These are phyloP conservation scores for Gallinago solitaria DNA, from an alignment of 2,797 vertebrate genomes.

Conservation along the genomic window DNA sequence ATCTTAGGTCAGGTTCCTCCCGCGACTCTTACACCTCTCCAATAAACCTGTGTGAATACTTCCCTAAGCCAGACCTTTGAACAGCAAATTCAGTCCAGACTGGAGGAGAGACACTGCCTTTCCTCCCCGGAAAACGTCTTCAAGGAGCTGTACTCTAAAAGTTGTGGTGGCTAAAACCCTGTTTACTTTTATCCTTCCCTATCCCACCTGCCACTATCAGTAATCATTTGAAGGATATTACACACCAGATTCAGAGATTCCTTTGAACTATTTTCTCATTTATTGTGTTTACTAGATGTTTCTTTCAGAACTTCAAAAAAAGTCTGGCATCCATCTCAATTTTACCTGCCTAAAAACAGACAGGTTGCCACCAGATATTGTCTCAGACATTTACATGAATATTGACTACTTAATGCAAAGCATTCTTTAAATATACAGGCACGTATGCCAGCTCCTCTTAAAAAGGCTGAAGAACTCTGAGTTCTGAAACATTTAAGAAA, in stretches of 20 bases:
- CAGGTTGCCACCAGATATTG: not conserved
- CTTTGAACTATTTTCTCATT: conserved; percentile 1
- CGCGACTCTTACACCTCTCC: not conserved
- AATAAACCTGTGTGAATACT: not conserved
- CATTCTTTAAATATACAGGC: not conserved
- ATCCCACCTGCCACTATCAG: fast-evolving
- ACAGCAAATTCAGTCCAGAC: not conserved
- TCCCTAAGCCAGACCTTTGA: not conserved
- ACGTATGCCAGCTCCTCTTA: not conserved
- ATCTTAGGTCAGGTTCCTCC: not conserved
- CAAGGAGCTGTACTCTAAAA: not conserved
- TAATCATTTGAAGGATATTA: not conserved
- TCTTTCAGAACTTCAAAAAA: conserved; percentile 4
- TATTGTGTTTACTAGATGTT: not conserved
- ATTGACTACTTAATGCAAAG: conserved; percentile 36
- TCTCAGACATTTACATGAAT: conserved; percentile 32
- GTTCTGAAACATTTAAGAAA: not conserved
- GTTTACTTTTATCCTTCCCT: not conserved
- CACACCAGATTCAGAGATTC: not conserved
- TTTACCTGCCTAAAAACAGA: not conserved
- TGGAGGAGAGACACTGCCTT: not conserved
- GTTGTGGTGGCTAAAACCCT: not conserved
- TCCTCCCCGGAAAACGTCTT: not conserved
- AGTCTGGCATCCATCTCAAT: not conserved
- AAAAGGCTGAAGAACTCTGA: not conserved